Conservation (phyloP, 2,113 vertebrate species). For the Galemys pyrenaicus region DNA sequence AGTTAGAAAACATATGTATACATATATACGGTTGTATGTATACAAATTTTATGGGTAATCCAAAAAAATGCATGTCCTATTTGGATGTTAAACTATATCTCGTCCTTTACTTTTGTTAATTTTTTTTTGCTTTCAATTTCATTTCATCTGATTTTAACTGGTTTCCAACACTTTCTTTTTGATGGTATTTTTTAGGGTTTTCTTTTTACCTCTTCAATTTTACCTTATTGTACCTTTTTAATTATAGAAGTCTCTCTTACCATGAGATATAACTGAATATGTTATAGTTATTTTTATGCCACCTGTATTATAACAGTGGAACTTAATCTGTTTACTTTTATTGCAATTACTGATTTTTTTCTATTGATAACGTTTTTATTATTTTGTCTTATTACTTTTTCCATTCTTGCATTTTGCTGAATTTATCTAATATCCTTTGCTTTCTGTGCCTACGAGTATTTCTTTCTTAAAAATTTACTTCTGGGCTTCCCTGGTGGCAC, state of each 20-base stretch:
- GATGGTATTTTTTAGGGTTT: not conserved
- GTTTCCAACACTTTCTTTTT: not conserved
- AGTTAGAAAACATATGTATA: not conserved
- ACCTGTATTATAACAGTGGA: not conserved
- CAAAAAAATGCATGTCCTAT: not conserved
- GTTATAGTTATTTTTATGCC: not conserved
- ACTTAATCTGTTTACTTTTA: not conserved
- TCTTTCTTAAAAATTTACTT: no score
- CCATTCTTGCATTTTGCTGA: slow-evolving; percentile 22
- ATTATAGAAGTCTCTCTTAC: not conserved
- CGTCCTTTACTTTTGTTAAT: not conserved
- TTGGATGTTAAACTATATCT: not conserved
- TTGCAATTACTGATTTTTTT: not conserved
- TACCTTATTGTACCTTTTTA: not conserved
- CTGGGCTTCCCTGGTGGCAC: no score
- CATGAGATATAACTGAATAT: not conserved
- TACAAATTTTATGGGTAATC: slow-evolving; percentile 2
- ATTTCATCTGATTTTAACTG: not conserved
- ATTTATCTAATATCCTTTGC: not conserved
- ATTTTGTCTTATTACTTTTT: not conserved
- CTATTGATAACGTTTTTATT: not conserved
- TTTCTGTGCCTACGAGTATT: not conserved
- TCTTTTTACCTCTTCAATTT: not conserved
- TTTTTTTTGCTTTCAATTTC: slow-evolving; percentile 27
- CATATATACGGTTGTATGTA: not conserved